phyloP scores from a whole-genome alignment of 2,113 vertebrate species.

The Lampris megalopsis region DNA sequence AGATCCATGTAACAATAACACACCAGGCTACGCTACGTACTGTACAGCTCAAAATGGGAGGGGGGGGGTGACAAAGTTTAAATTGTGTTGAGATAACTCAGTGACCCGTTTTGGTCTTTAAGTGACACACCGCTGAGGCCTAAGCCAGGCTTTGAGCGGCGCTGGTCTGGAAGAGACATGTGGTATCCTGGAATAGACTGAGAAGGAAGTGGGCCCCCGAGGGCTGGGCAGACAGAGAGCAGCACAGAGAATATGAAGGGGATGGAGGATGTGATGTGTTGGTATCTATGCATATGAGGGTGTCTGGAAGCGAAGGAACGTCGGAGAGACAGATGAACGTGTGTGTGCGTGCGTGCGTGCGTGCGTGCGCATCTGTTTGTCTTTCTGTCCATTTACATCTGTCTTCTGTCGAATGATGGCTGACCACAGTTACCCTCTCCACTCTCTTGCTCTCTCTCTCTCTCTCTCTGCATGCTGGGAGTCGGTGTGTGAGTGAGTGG shows the following conservation, averaged over 20 bases:
- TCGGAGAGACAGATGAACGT: too few relatives aligned
- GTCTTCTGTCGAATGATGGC: slow-evolving; percentile 27
- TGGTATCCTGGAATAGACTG: slow-evolving; percentile 44
- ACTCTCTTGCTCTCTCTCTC: too few relatives aligned
- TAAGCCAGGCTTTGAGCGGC: too few relatives aligned
- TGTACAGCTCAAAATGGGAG: too few relatives aligned
- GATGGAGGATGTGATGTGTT: slow-evolving; percentile 25
- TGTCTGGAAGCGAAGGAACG: neutral
- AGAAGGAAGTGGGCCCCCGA: slow-evolving; percentile 28
- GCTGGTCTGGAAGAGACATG: slow-evolving; percentile 21
- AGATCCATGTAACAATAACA: too few relatives aligned
- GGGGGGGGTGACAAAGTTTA: too few relatives aligned
- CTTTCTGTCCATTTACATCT: neutral
- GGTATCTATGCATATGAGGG: slow-evolving; percentile 11
- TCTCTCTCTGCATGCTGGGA: too few relatives aligned
- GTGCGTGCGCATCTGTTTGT: neutral
- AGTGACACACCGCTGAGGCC: neutral
- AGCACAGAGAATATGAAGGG: slow-evolving; percentile 30
- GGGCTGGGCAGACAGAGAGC: slow-evolving; percentile 31
- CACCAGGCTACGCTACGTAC: too few relatives aligned
- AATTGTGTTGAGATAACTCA: too few relatives aligned
- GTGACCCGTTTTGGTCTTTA: too few relatives aligned
- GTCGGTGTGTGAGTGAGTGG: too few relatives aligned
- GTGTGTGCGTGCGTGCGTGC: neutral
- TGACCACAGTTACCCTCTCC: slow-evolving; percentile 22